phyloP scores from a whole-genome alignment of 2,888 invertebrate species.

The Athetis lepigone region DNA sequence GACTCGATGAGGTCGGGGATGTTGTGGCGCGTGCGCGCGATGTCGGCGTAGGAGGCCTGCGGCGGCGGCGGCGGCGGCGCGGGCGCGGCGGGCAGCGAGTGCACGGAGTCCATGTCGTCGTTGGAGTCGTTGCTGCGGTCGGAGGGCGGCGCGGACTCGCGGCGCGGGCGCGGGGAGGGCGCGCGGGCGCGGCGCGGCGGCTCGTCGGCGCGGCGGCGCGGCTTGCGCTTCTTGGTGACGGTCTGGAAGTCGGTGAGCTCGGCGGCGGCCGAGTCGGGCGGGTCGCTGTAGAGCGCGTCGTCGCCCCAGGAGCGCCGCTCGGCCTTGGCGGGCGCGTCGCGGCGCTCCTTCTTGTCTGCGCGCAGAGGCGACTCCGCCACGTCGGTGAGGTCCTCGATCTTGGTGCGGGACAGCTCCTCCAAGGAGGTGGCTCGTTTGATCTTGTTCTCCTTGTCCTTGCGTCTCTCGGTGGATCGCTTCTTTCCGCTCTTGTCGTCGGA shows the following conservation, averaged over 20 bases:
- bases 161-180: conserved; percentile 91
- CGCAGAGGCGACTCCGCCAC: conserved; percentile 71
- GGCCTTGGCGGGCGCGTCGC: conserved; percentile 77
- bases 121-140: conserved; percentile 96
- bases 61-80: conserved; percentile 85
- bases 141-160: conserved; percentile 93
- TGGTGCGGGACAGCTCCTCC: conserved; percentile 95
- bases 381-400: conserved; percentile 93
- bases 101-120: conserved; percentile 95
- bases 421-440: conserved; percentile 94
- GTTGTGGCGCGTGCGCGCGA: conserved; percentile 91
- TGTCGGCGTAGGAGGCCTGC: conserved; percentile 95
- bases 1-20: conserved; percentile 89
- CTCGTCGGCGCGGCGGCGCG: conserved; percentile 92
- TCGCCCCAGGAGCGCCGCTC: conserved; percentile 93
- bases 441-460: conserved; percentile 83
- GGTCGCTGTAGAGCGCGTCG: conserved; percentile 81
- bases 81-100: conserved; percentile 93
- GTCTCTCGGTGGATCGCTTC: conserved; percentile 88
- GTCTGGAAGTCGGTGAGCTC: conserved; percentile 95
- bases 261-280: conserved; percentile 59
- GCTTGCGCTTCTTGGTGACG: conserved; percentile 95
- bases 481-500: conserved; percentile 84
- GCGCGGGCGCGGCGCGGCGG: conserved; percentile 70
- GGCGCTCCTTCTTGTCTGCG: conserved; percentile 59